phyloP scores from a whole-genome alignment of 2,888 invertebrate species.

The Chymomyza caudatula region DNA sequence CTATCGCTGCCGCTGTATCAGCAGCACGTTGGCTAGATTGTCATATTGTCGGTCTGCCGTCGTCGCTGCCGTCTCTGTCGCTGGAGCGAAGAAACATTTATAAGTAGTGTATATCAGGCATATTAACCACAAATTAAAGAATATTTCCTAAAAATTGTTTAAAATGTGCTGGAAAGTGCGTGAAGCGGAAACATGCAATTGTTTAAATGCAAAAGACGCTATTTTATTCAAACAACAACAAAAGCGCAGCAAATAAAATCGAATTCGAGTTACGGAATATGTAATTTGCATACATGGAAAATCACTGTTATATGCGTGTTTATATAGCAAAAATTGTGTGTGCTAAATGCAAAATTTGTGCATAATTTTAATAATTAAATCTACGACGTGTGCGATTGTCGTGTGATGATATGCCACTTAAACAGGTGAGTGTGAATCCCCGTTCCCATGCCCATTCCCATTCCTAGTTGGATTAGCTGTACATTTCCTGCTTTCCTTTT shows the following conservation, averaged over 20 bases:
- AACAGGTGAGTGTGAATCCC: constrained; percentile 69
- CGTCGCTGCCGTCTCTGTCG: not conserved
- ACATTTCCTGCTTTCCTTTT: not conserved
- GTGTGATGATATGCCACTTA: constrained; percentile 78
- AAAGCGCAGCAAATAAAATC: constrained; percentile 3
- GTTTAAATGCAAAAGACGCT: constrained; percentile 50
- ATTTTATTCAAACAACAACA: constrained; percentile 20
- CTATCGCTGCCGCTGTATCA: not conserved
- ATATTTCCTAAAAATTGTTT: constrained; percentile 20
- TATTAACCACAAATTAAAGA: constrained; percentile 21
- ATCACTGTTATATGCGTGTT: constrained; percentile 29
- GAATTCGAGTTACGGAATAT: constrained; percentile 7
- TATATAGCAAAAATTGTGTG: constrained; percentile 26
- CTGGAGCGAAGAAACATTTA: constrained; percentile 21
- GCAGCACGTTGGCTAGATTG: not conserved
- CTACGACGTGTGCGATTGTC: constrained; percentile 75
- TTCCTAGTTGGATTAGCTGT: not conserved
- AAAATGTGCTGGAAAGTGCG: constrained; percentile 15
- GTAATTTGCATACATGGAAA: constrained; percentile 3
- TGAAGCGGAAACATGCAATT: constrained; percentile 54
- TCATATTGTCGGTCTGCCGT: not conserved
- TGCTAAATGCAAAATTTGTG: constrained; percentile 63
- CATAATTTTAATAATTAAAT: constrained; percentile 66
- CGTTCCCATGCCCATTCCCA: not conserved
- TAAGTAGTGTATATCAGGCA: constrained; percentile 31